Conservation (phyloP, 2,113 vertebrate species). For the Daboia siamensis region DNA sequence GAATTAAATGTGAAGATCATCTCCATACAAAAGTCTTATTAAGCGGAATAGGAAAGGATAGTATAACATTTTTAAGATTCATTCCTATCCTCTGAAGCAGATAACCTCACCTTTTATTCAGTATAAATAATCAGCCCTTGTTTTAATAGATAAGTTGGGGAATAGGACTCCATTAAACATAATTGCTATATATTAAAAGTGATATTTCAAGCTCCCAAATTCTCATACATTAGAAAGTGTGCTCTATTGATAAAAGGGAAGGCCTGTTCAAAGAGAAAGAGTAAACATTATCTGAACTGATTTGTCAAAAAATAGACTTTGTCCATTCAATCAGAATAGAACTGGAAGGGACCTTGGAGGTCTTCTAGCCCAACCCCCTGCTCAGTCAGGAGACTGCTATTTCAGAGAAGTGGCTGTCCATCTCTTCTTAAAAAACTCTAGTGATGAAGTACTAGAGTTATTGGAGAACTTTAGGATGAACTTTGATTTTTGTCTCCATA, state of each 20-base stretch:
- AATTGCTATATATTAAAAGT: neutral
- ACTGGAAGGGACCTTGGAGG: too few relatives aligned
- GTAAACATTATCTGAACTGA: neutral
- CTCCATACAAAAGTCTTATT: neutral
- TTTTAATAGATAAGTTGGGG: neutral
- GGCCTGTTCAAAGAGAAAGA: neutral
- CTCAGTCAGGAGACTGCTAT: too few relatives aligned
- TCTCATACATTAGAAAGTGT: neutral
- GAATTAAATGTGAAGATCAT: neutral
- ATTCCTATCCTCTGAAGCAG: neutral
- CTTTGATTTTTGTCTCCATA: constrained; percentile 64
- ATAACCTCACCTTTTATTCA: neutral
- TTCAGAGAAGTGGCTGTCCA: too few relatives aligned
- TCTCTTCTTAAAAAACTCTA: too few relatives aligned
- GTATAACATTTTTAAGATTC: neutral
- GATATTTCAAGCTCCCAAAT: neutral
- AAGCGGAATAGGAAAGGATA: neutral
- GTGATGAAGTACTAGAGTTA: too few relatives aligned
- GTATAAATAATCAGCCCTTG: neutral
- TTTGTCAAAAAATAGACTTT: neutral
- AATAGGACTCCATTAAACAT: neutral
- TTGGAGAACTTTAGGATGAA: constrained; percentile 60
- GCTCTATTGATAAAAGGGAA: neutral
- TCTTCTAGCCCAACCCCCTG: too few relatives aligned
- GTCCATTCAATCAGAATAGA: too few relatives aligned